Base-by-base conservation (phyloP, 2,113 vertebrate species). In the Isurus oxyrinchus region DNA sequence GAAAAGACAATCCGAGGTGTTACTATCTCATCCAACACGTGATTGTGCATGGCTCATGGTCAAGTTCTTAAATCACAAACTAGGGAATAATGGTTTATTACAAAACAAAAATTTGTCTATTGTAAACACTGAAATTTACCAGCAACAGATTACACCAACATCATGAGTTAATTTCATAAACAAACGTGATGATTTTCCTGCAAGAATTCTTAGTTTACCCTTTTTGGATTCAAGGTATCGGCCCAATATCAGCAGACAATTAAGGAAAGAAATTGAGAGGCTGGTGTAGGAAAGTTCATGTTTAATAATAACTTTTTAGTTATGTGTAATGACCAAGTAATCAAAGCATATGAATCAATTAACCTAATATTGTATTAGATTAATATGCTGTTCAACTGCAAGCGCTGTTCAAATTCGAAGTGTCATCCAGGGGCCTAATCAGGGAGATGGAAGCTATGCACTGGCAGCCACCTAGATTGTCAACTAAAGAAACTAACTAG, bases 71-170 rank as follows among this genome's bases (percentile, higher is more conserved):
- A 59, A 8, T n/a, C 55, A 31, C 27, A 91, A 55, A 90, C 8
- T 88, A 25, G 16, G 27, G 49, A 90, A 57, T 53, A 35, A 31
- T 55, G 49, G 53, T 55, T 90, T 55, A 57, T 57, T 55, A 19
- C 25, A 27, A 59, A n/a, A 19, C 55, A 93, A 93, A 61, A 61
- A 59, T 4, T 44, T 84, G 81, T 84, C 40, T 84, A 61, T 35
- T 35, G 55, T n/a, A 93, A 93, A 93, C 13, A 93, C 27, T 84
- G n/a, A 93, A 59, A 93, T 93, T 59, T 35, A 91, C 27, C 88
- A 61, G 14, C 88, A 61, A 61, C 8, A 61, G 13, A 4, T 93
- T 59, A 61, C 88, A 93, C 88, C 53, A 31, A 59, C 31, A 61
- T 93, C 14, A 61, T 59, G 27, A 57, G 88, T 61, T 59, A 57